Percentiles rank a stretch among this genome's conserved stretches.
These are phyloP conservation scores for Amphipoea oculea DNA, from an alignment of 2,888 invertebrate genomes.

Conservation along the genomic window DNA sequence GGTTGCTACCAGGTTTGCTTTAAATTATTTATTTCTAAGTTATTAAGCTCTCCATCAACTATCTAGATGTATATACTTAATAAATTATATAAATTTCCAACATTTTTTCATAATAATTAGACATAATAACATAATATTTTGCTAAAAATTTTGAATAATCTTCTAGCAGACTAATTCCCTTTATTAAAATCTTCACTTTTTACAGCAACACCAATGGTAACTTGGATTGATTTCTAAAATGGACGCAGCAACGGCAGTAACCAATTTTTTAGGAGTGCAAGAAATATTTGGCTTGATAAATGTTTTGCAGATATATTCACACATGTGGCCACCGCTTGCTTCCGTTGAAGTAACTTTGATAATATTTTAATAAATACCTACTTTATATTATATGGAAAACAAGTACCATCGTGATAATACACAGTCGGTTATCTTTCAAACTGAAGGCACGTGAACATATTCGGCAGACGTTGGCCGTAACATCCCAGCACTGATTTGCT, in stretches of 20 bases:
- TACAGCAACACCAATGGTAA: neutral
- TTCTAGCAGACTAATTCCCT: neutral
- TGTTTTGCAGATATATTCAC: slow-evolving; percentile 2
- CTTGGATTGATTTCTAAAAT: neutral
- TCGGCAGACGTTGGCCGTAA: too few species aligned
- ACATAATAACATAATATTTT: neutral
- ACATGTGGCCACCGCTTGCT: slow-evolving; percentile 10
- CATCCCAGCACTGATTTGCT: too few species aligned
- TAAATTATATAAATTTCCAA: too few species aligned
- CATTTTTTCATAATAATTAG: neutral
- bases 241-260: slow-evolving; percentile 12
- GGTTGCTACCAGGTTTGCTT: neutral
- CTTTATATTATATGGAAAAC: too few species aligned
- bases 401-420: too few species aligned
- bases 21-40: slow-evolving; percentile 1
- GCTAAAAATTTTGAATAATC: neutral
- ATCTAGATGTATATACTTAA: too few species aligned
- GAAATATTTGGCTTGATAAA: slow-evolving; percentile 1
- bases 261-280: slow-evolving; percentile 15
- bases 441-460: too few species aligned
- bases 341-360: slow-evolving; percentile 15
- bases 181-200: too few species aligned
- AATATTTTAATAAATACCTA: neutral
- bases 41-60: neutral
- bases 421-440: too few species aligned